Conservation (phyloP, 1,140 invertebrate genomes). For the Cardiocondyla obscurior region DNA sequence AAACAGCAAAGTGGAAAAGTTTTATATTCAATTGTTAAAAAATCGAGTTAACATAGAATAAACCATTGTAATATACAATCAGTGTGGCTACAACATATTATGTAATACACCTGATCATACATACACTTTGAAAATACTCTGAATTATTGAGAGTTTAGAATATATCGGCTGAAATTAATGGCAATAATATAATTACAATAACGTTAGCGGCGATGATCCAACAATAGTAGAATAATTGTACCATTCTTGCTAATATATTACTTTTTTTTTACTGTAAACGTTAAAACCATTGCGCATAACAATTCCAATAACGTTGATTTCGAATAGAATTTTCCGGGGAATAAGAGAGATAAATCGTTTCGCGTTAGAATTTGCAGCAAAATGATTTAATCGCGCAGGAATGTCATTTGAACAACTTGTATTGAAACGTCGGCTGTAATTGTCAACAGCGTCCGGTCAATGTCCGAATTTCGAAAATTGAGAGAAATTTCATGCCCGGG, state of each 20-base stretch:
- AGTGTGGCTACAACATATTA: too few species aligned
- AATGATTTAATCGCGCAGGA: not conserved
- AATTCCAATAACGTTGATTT: not conserved
- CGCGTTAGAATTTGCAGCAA: not conserved
- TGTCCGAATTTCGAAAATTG: not conserved
- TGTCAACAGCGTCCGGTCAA: not conserved
- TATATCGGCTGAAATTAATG: not conserved
- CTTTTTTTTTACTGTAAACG: not conserved
- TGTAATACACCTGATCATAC: too few species aligned
- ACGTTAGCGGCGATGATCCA: not conserved
- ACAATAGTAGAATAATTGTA: not conserved
- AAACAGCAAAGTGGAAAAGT: not conserved
- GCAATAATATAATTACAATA: not conserved
- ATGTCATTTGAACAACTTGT: not conserved
- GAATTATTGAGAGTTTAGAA: constrained; percentile 17
- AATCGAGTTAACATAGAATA: not conserved
- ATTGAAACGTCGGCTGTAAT: not conserved
- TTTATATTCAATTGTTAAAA: not conserved
- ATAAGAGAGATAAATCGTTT: not conserved
- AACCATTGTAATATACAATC: not conserved
- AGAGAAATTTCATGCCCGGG: not conserved
- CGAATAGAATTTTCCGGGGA: not conserved
- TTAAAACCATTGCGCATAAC: not conserved
- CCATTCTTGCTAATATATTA: not conserved
- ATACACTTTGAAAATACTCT: not conserved